These are phyloP conservation scores for Lacerta viridis DNA, from an alignment of 2,797 vertebrate genomes.

Conservation along the genomic window DNA sequence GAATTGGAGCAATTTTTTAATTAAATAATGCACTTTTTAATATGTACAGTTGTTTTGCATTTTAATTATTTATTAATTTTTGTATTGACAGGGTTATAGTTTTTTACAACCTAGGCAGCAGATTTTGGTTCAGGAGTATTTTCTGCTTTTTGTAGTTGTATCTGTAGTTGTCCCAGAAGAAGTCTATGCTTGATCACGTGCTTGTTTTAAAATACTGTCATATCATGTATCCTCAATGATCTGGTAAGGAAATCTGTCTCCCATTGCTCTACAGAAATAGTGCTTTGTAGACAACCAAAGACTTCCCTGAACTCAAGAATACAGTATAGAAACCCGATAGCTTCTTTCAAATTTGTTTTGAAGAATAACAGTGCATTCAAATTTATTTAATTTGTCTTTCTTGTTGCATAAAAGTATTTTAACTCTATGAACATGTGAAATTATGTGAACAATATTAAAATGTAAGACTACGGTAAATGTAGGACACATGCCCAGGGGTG, in stretches of 20 bases:
- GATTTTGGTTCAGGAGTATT: background rate
- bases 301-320: background rate
- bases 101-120: background rate
- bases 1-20: conserved; percentile 49
- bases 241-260: background rate
- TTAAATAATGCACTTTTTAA: conserved; percentile 50
- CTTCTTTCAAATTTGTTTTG: background rate
- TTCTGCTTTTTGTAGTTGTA: background rate
- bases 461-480: background rate
- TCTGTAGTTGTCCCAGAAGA: background rate
- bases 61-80: background rate
- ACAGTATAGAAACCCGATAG: background rate
- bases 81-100: conserved; percentile 42
- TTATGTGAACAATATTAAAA: background rate
- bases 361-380: background rate
- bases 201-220: background rate
- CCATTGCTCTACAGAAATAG: background rate
- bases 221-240: background rate
- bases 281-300: background rate
- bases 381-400: background rate
- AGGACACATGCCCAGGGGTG: background rate
- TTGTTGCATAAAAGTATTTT: background rate
- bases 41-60: conserved; percentile 10
- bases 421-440: background rate
- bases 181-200: background rate